Conservation (phyloP, 2,113 vertebrate species). For the Macrotus californicus region DNA sequence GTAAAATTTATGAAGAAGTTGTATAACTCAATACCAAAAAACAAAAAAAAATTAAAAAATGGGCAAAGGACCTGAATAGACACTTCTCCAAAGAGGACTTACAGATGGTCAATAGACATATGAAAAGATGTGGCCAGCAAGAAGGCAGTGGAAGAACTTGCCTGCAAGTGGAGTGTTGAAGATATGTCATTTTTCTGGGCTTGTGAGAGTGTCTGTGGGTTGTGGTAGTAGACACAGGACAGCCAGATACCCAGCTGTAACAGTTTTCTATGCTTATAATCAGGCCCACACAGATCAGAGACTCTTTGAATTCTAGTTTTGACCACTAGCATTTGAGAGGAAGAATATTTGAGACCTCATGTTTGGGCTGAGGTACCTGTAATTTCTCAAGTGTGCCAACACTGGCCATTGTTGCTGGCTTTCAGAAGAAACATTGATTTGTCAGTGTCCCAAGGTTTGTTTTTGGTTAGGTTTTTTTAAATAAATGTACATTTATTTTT, state of each 20-base stretch:
- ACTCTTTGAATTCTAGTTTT: not conserved
- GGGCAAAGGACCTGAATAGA: too few species aligned
- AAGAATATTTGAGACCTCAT: not conserved
- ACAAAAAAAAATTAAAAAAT: too few species aligned
- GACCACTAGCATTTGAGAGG: not conserved
- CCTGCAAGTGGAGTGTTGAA: conserved; percentile 98
- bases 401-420: not conserved
- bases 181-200: conserved; percentile 85
- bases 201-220: not conserved
- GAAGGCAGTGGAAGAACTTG: conserved; percentile 90
- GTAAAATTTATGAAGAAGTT: too few species aligned
- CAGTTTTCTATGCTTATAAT: not conserved
- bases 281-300: not conserved
- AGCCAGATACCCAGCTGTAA: not conserved
- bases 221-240: not conserved
- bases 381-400: not conserved
- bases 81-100: too few species aligned
- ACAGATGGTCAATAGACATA: too few species aligned
- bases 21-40: too few species aligned
- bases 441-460: not conserved
- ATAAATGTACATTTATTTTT: conserved; percentile 45
- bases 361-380: not conserved
- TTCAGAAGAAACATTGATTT: not conserved
- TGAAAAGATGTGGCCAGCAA: conserved; percentile 79
- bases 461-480: not conserved